Conservation (phyloP, 92 coral and sea anemone genomes). For the Phenganax stokvisi region DNA sequence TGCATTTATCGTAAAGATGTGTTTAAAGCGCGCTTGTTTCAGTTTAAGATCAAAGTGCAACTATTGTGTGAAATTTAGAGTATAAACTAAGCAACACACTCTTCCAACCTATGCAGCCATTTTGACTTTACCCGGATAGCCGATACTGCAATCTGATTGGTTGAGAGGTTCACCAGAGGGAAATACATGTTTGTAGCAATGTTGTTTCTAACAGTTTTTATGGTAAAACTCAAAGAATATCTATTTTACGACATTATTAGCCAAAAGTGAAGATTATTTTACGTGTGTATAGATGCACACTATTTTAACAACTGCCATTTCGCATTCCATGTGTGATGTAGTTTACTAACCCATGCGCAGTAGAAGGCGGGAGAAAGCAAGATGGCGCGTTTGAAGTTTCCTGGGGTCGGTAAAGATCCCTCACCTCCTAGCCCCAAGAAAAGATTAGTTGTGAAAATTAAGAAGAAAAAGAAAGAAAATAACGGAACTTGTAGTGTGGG, state of each 20-base stretch:
- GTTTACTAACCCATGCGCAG: conserved; percentile 60
- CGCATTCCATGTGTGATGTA: conserved; percentile 62
- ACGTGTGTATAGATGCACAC: not conserved
- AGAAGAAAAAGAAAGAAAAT: conserved; percentile 37
- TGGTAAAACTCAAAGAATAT: not conserved
- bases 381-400: conserved; percentile 99
- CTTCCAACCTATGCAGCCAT: not conserved
- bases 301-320: conserved; percentile 53
- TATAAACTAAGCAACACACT: conserved; percentile 3
- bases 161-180: not conserved
- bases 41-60: not conserved
- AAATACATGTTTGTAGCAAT: conserved; percentile 17
- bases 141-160: conserved; percentile 27
- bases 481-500: conserved; percentile 34
- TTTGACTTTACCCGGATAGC: conserved; percentile 5
- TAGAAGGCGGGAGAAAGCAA: conserved; percentile 50
- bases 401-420: conserved; percentile 65
- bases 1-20: not conserved
- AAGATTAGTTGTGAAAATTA: conserved; percentile 48
- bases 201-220: not conserved
- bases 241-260: not conserved
- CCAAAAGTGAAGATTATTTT: not conserved
- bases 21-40: not conserved
- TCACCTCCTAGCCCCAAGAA: conserved; percentile 53
- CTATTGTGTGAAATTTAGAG: not conserved